Base-by-base conservation (phyloP, 1,140 invertebrate species). In the Polypedilum vanderplanki region DNA sequence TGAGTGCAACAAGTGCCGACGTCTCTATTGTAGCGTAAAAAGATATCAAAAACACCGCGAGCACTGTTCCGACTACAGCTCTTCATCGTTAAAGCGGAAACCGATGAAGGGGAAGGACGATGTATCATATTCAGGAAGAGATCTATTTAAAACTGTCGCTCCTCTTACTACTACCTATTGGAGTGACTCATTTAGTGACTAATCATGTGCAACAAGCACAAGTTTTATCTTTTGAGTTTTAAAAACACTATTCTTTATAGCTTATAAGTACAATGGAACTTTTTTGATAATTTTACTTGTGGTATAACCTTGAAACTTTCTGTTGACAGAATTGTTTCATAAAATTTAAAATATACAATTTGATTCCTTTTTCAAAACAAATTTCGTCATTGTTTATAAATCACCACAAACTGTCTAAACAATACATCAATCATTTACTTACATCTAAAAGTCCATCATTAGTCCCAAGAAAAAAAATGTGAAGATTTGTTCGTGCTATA, bases 131-230 rank as follows among this genome's bases (percentile, higher is more conserved):
- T 77, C 18, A 33, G 81, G 81, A 3, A 74, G 80, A 7, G 83
- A 84, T 77, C 77, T 84, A 12, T 84, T 84, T 76, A 84, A 84
- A 75, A 80, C 81, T 9, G 83, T 84, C 15, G 83, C 83, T 8
- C 83, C 83, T 1, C 75, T 82, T 1, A 84, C 83, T 3, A 84
- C 83, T 41, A 84, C 83, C 12, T 84, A 84, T 74, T 84, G 83
- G 83, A 83, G 83, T 76, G 83, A 84, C 75, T 84, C 83, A 64
- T 84, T 84, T 76, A 84, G 83, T 7, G 83, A 84, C 75, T 84
- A 82, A 78, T 15, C 46, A 57, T 57, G 7, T n/a, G 12, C 46
- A 15, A 3, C 12, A 33, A 33, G 5, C 24, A 33, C 24, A 33
- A 33, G 5, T 33, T 3, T 33, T 33, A 57, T 12, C 46, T 57